Evolutionary conservation across 2,888 invertebrate species (phyloP), one percentile per base, ranked within the genome.

Genomic region (Athripsodes cinereus): DNA sequence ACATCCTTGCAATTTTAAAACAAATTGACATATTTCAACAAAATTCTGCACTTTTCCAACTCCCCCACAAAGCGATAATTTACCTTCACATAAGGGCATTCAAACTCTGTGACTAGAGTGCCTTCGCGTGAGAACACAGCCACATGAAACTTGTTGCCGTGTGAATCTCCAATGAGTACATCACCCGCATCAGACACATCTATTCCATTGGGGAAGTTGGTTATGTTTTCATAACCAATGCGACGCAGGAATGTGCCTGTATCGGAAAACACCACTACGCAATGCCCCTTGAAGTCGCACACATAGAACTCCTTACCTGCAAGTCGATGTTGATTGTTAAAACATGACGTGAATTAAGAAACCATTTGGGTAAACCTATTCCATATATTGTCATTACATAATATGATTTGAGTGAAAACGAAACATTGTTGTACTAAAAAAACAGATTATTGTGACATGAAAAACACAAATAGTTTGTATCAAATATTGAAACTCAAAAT

Each of bases 31-130:
- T n/a, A n/a, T n/a, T 26, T 26, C 26, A 6, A 26, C 26, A 6
- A 26, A 10, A 10, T 26, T 10, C 26, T 26, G 10, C 26, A 26
- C 26, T 6, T 26, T 3, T 10, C 3, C 26, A 26, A 26, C 26
- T 44, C 2, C 26, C 26, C 26, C n/a, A n/a, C n/a, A n/a, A n/a
- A n/a, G n/a, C n/a, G n/a, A n/a, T n/a, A n/a, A n/a, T n/a, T n/a
- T n/a, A 96, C 96, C 87, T 97, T 96, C 61, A 96, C 95, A 71
- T 96, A 93, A 54, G 96, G 96, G 75, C 96, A 97, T 76, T 96
- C 96, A 72, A 96, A 96, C 75, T 96, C 96, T 0, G 91, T 90
- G 70, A 92, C 86, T 57, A 92, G 80, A 55, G 84, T 82, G 53
- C 95, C 96, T 68, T 93, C 92, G 53, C 92, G 83, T 56, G 92